Base-by-base conservation (phyloP, 2,113 vertebrate genomes). In the Piliocolobus tephrosceles region DNA sequence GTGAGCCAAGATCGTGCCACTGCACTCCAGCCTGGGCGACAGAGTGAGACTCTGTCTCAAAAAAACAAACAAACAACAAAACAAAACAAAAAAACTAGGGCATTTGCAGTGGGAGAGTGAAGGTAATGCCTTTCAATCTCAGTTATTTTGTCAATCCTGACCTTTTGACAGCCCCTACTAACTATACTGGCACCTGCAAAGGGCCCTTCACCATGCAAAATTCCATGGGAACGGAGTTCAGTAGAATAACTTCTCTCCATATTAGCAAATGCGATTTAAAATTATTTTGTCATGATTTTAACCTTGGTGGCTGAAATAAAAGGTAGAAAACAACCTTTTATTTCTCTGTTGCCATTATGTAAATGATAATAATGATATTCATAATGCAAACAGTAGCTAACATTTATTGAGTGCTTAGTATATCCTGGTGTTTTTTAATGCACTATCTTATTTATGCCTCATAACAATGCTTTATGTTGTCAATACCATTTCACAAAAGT, bases 231-330 rank as follows among this genome's bases (percentile, higher is more conserved):
- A 61, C 0, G 3, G 6, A 14, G 30, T 73, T 45, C 20, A 61
- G 2, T 1, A 45, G 22, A 85, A n/a, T 7, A 68, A 30, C 7
- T 79, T 93, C 13, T 43, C 2, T 79, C 8, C 13, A 13, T 50
- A 52, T 25, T 40, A 83, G 27, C 40, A 82, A 91, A 38, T 38
- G 6, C 3, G 96, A 87, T 40, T 85, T 85, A 11, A 82, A 91
- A 78, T 82, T 9, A 12, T 81, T 85, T 52, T 73, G 55, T 52
- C 25, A 38, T 30, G 38, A 45, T 87, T 87, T 27, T 89, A 83
- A 91, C 0, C 20, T 94, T 80, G 23, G 3, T 55, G 16, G 12
- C 22, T 78, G 12, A 89, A 57, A 83, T 32, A 83, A 88, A 40
- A 70, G 6, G 16, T 76, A 1, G 13, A 14, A 83, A 88, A 32